These are phyloP conservation scores for Phacellophora camtschatica DNA, from an alignment of 30 jellyfish, hydroid and myxozoan species.

Conservation along the genomic window DNA sequence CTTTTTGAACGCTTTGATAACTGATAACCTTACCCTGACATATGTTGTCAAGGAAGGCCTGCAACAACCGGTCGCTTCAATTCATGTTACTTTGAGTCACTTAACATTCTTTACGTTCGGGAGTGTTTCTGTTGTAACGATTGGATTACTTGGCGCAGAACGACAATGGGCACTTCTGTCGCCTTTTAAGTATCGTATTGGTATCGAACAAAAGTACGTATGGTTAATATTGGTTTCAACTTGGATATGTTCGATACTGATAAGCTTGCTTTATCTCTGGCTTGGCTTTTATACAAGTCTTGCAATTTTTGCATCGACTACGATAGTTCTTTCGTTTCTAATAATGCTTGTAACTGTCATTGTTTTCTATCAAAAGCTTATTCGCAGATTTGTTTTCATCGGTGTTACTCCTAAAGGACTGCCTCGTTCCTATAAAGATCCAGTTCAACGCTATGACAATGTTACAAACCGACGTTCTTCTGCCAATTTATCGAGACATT, in stretches of 20 bases:
- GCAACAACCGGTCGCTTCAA: background rate
- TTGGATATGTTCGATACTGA: conserved; percentile 30
- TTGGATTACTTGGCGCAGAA: conserved; percentile 57
- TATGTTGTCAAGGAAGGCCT: conserved; percentile 54
- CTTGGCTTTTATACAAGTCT: conserved; percentile 44
- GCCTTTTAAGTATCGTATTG: conserved; percentile 64
- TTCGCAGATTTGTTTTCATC: conserved; percentile 16
- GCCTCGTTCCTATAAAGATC: conserved; percentile 7
- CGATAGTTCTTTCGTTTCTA: conserved; percentile 34
- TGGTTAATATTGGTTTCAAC: background rate
- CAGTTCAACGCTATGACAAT: background rate
- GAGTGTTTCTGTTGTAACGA: conserved; percentile 58
- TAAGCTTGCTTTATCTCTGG: conserved; percentile 40
- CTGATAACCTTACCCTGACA: conserved; percentile 45
- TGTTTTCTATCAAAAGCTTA: conserved; percentile 25
- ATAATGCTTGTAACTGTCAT: conserved; percentile 28
- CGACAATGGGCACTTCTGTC: conserved; percentile 49
- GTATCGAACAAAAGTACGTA: conserved; percentile 7
- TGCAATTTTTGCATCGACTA: conserved; percentile 54
- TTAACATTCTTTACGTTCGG: conserved; percentile 49
- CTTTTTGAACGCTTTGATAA: conserved; percentile 46
- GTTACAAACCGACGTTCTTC: background rate
- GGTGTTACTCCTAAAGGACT: background rate
- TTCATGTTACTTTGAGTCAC: conserved; percentile 30
- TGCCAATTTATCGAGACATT: background rate